Evolutionary conservation across 1,140 invertebrate species (phyloP).

Genomic region (Sycophila sp.): DNA sequence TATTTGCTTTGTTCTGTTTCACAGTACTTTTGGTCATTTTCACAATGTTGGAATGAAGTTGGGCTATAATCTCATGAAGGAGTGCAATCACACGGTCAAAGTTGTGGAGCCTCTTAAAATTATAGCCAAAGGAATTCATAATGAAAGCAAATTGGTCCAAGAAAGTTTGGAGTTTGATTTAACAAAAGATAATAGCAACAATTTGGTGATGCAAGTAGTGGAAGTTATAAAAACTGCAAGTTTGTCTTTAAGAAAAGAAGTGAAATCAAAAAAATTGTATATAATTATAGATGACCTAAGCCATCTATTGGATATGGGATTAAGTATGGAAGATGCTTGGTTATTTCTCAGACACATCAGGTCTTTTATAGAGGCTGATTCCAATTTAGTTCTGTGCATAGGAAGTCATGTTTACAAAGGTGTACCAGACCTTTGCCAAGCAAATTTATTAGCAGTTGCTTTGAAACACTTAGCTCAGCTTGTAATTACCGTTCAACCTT

Average conservation of each 20-base stretch:
- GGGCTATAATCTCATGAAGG: slow-evolving; percentile 74
- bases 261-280: slow-evolving; percentile 50
- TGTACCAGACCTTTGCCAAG: slow-evolving; percentile 59
- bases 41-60: slow-evolving; percentile 77
- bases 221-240: slow-evolving; percentile 49
- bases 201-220: slow-evolving; percentile 54
- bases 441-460: slow-evolving; percentile 66
- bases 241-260: slow-evolving; percentile 47
- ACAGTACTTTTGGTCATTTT: slow-evolving; percentile 77
- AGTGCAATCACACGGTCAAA: slow-evolving; percentile 67
- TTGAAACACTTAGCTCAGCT: slow-evolving; percentile 73
- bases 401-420: slow-evolving; percentile 66
- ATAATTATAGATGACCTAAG: slow-evolving; percentile 77
- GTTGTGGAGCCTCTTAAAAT: slow-evolving; percentile 70
- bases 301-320: slow-evolving; percentile 73
- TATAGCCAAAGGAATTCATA: slow-evolving; percentile 59
- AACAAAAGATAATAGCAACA: slow-evolving; percentile 46
- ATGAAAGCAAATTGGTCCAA: slow-evolving; percentile 15
- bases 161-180: slow-evolving; percentile 53
- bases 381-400: slow-evolving; percentile 64
- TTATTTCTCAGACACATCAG: slow-evolving; percentile 66
- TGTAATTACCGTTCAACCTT: slow-evolving; percentile 70
- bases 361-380: slow-evolving; percentile 44
- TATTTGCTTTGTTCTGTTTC: slow-evolving; percentile 73
- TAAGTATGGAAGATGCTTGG: slow-evolving; percentile 66